phyloP scores from a whole-genome alignment of 2,797 vertebrate genomes.

The Otolemur crassicaudatus region DNA sequence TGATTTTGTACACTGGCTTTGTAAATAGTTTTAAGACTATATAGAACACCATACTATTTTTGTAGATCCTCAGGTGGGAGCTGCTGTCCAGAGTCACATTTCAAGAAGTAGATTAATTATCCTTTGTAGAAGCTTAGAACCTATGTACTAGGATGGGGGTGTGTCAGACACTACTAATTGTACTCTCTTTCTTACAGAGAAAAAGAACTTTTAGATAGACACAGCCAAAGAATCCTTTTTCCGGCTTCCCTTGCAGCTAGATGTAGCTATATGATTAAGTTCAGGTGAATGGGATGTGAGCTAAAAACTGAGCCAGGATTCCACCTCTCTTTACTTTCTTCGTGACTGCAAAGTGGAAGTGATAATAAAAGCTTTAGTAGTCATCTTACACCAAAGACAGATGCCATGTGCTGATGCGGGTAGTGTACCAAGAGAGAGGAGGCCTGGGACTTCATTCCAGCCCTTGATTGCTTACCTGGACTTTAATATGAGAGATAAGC shows the following conservation, averaged over 20 bases:
- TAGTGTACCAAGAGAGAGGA: neutral
- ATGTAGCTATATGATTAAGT: neutral
- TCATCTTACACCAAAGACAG: neutral
- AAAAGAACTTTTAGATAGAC: neutral
- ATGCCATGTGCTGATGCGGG: neutral
- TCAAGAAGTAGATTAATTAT: slow-evolving; percentile 34
- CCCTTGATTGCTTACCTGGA: neutral
- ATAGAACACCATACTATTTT: neutral
- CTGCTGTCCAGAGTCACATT: neutral
- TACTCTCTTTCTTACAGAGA: neutral
- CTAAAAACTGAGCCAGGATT: neutral
- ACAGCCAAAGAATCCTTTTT: neutral
- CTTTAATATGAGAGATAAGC: neutral
- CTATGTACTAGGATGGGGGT: neutral
- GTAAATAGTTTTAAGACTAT: neutral
- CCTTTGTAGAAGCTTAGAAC: neutral
- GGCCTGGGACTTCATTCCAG: neutral
- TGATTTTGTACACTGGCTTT: neutral
- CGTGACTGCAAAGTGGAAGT: neutral
- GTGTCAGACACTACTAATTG: neutral
- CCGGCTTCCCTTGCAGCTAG: neutral
- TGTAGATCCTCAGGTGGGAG: neutral
- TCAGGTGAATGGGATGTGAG: neutral
- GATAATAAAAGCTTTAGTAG: neutral
- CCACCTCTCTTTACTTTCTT: neutral